Conservation (phyloP, 2,888 invertebrate genomes). For the Clitarchus hookeri region DNA sequence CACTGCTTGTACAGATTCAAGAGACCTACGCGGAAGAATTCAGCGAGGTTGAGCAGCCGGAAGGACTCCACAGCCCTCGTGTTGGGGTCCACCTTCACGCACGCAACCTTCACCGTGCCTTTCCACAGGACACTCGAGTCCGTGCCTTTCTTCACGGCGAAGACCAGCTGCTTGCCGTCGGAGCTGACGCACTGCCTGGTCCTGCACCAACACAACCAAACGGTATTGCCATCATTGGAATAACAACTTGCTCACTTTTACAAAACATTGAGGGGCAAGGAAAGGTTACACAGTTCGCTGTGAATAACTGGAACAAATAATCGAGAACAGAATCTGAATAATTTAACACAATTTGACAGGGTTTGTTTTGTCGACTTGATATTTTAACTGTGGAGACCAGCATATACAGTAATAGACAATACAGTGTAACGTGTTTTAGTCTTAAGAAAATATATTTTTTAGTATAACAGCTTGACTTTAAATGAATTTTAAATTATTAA, state of each 20-base stretch:
- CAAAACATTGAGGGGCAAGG: background rate
- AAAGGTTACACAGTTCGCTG: background rate
- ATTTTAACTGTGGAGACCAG: no score
- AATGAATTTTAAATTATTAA: no score
- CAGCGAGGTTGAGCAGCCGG: slow-evolving; percentile 64
- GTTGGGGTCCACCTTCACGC: slow-evolving; percentile 62
- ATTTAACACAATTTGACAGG: no score
- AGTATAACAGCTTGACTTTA: no score
- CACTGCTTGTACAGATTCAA: no score
- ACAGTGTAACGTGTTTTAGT: no score
- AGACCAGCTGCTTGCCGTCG: slow-evolving; percentile 66
- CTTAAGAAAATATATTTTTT: no score
- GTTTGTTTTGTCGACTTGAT: no score
- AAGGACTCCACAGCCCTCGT: slow-evolving; percentile 62
- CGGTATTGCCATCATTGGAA: background rate
- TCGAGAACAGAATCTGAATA: no score
- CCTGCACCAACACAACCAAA: slow-evolving; percentile 51
- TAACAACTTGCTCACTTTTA: background rate
- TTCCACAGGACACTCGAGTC: slow-evolving; percentile 70
- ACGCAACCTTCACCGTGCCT: slow-evolving; percentile 68
- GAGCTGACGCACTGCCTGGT: slow-evolving; percentile 64
- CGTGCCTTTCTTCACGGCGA: slow-evolving; percentile 67
- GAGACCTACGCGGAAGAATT: slow-evolving; percentile 65
- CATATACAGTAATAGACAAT: no score
- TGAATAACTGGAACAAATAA: background rate